Base-by-base conservation (phyloP, 2,888 invertebrate species). In the Zygothrica quintamaculata region DNA sequence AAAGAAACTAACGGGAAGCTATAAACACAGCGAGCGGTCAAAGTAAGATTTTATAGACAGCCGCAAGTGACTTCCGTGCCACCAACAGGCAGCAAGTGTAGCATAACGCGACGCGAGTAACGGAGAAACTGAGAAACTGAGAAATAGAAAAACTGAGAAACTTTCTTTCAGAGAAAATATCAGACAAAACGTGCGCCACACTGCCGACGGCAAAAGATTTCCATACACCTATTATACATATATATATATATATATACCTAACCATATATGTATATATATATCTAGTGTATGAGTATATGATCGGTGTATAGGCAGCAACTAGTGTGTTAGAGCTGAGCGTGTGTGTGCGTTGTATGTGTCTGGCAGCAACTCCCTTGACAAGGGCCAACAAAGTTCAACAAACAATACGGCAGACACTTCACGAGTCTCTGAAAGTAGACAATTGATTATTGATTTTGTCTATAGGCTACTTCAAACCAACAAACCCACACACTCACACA, bases 391-490 rank as follows among this genome's bases (percentile, higher is more conserved):
- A 80, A 72, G 80, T 84, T 84, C 80, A 80, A 78, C 59, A 58
- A 61, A 71, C 65, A 65, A 77, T 64, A 57, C 47, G 61, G 48
- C 48, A 71, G 66, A 66, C 72, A 72, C 69, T 61, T 69, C 47
- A 74, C n/a, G n/a, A n/a, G 58, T 3, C 55, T 46, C 60, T 69
- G 53, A 58, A 67, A 71, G 74, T 74, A 79, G 81, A 84, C 87
- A 86, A 84, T 82, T 84, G 82, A 86, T 84, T 82, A 82, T 82
- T 82, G 82, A 82, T 82, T 82, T 82, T 82, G 82, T 82, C 84
- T 86, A 70, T 65, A 64, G 67, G 61, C 50, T 72, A 84, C 74
- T 84, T 73, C 66, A 40, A 18, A 55, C 44, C 3, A 16, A 33
- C 51, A 48, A 33, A n/a, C 29, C 42, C 40, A 39, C 39, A 40